Percentiles rank a stretch among this genome's conserved stretches.
These are phyloP conservation scores for Rhyacophila evoluta DNA, from an alignment of 2,888 invertebrate genomes.

Conservation along the genomic window DNA sequence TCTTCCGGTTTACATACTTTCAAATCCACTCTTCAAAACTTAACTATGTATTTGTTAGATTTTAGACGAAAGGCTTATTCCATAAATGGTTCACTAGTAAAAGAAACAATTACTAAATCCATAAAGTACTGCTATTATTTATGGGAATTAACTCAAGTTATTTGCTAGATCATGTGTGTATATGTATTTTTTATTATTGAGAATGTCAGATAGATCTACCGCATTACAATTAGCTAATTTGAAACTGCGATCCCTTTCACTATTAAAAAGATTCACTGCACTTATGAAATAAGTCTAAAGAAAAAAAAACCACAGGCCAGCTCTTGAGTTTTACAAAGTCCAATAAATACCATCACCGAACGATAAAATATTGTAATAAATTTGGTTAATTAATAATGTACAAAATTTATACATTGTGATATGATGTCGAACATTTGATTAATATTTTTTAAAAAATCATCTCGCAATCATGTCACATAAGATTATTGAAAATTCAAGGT, in stretches of 20 bases:
- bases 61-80: neutral
- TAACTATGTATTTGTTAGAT: too few species aligned
- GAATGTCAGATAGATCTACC: too few species aligned
- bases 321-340: neutral
- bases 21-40: neutral
- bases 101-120: too few species aligned
- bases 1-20: neutral
- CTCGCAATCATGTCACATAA: neutral
- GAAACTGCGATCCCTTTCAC: too few species aligned
- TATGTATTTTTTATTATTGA: too few species aligned
- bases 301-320: neutral
- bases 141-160: too few species aligned
- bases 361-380: neutral
- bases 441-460: neutral
- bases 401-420: neutral
- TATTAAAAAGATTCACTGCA: too few species aligned
- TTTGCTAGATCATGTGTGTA: too few species aligned
- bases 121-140: too few species aligned
- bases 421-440: neutral
- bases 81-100: neutral
- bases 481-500: neutral
- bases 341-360: neutral
- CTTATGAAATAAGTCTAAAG: neutral
- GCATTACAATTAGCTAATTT: too few species aligned
- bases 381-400: conserved; percentile 2